Percentiles rank a stretch among this genome's conserved stretches.
phyloP scores from a whole-genome alignment of 23 tunicate species.

The Botrylloides violaceus region DNA sequence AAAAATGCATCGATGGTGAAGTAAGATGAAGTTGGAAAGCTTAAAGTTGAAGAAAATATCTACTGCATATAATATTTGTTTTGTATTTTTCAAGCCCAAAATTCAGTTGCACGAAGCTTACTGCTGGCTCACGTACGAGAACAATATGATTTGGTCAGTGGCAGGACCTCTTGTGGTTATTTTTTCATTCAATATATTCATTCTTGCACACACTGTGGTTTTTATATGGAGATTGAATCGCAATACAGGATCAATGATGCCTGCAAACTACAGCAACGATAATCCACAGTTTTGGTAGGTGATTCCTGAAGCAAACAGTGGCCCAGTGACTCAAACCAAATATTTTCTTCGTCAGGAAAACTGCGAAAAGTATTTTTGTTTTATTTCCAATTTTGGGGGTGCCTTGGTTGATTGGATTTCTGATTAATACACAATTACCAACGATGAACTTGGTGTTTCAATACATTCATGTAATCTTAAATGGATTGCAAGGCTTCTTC shows the following conservation, averaged over 20 bases:
- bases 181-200: conserved; percentile 48
- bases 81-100: not conserved
- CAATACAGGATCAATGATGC: conserved; percentile 51
- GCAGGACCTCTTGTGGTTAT: conserved; percentile 53
- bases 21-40: too few relatives aligned
- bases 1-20: not conserved
- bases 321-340: too few relatives aligned
- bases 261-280: conserved; percentile 28
- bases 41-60: too few relatives aligned
- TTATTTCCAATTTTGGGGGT: conserved; percentile 76
- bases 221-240: conserved; percentile 53
- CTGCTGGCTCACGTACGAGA: conserved; percentile 46
- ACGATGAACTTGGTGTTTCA: conserved; percentile 36
- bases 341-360: conserved; percentile 41
- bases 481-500: conserved; percentile 75
- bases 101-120: not conserved
- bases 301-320: too few relatives aligned
- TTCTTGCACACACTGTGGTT: conserved; percentile 56
- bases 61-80: too few relatives aligned
- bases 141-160: conserved; percentile 70
- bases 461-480: conserved; percentile 57
- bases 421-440: conserved; percentile 25
- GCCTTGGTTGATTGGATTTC: conserved; percentile 75
- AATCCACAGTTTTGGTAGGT: conserved; percentile 50
- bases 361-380: conserved; percentile 70